A percentile compares a stretch with the other conserved stretches of the same genome.
phyloP scores from a whole-genome alignment of 2,113 vertebrate species.

The Stegastes partitus region DNA sequence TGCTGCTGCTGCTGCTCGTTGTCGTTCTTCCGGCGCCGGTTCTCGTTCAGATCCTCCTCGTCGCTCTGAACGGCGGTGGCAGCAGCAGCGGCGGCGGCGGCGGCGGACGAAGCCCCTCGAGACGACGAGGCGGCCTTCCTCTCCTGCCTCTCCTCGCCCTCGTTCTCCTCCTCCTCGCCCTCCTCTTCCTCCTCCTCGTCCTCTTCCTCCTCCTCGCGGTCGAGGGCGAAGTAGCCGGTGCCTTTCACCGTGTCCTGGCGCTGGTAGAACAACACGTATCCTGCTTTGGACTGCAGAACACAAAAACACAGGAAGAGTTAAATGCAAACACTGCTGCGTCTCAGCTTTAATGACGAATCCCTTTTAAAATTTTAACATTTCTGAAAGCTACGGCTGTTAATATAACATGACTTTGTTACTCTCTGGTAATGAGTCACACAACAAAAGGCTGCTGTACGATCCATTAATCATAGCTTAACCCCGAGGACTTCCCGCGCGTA shows the following conservation, averaged over 20 bases:
- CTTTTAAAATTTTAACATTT: too few species aligned
- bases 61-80: conserved; percentile 59
- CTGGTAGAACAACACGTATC: conserved; percentile 98
- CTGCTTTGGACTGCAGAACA: conserved; percentile 93
- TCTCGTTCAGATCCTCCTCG: conserved; percentile 91
- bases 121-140: conserved; percentile 76
- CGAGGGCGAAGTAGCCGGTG: conserved; percentile 96
- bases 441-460: background rate
- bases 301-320: conserved; percentile 34
- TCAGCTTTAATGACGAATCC: too few species aligned
- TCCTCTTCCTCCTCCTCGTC: conserved; percentile 87
- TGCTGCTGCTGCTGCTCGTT: conserved; percentile 90
- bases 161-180: conserved; percentile 77
- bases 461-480: background rate
- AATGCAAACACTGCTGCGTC: too few species aligned
- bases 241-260: conserved; percentile 95
- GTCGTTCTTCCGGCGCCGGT: conserved; percentile 89
- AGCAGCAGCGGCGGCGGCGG: background rate
- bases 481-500: background rate
- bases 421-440: too few species aligned
- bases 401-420: too few species aligned
- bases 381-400: too few species aligned
- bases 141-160: conserved; percentile 83
- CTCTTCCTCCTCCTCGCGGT: conserved; percentile 89
- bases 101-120: conserved; percentile 37